Base-by-base conservation (phyloP, 1,140 invertebrate genomes). In the Hypothenemus hampei region DNA sequence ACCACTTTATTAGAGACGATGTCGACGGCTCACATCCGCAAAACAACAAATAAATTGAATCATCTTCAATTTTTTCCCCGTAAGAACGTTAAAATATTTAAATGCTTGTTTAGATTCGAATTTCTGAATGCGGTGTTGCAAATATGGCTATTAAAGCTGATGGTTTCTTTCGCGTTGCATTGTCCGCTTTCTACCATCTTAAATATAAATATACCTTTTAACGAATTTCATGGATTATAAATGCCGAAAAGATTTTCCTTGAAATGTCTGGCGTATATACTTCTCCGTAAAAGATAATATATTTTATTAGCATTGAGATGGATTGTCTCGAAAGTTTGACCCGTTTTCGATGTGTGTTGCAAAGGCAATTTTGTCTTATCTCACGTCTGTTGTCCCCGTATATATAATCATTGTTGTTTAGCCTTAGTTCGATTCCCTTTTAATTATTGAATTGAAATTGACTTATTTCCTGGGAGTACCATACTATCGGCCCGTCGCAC, bases 351-450 rank as follows among this genome's bases (percentile, higher is more conserved):
- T 31, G n/a, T 16, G n/a, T n/a, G n/a, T 16, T 16, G 16, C 11
- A 52, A 52, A 23, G 21, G 37, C 49, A 29, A 52, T 52, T 50
- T 54, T 45, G 33, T 52, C 56, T 47, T 35, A 23, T 59, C 57
- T 59, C 45, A 58, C 50, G 56, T 58, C 49, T 58, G 40, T 33
- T 48, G 48, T 47, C 37, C 61, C 59, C 47, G 52, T 49, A 60
- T n/a, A n/a, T n/a, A n/a, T 65, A 63, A 65, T 63, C 49, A 65
- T 65, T 63, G 62, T 63, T 60, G 62, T 65, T 65, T 61, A 55
- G 54, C 56, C 20, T 51, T 51, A 49, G 40, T 49, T 54, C 61
- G 63, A 65, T 63, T 54, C 59, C 47, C 40, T 23, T n/a, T 57
- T 59, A 65, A 65, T 65, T 65, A 65, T 63, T 65, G 61, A 65